Evolutionary conservation across 2,797 vertebrate species (phyloP).

Genomic region (Coendou prehensilis): DNA sequence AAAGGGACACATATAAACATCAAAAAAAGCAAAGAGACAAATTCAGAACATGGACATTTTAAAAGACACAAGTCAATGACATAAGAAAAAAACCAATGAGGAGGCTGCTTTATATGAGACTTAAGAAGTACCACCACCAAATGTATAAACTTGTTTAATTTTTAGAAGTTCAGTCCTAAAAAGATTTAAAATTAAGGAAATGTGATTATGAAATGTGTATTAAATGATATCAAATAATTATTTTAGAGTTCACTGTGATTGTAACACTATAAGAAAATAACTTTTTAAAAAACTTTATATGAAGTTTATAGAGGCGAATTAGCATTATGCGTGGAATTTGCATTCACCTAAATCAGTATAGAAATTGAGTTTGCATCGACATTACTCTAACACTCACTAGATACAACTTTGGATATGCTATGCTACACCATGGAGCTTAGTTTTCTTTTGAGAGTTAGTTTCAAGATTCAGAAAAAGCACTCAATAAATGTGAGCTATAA

Average conservation of each 20-base stretch:
- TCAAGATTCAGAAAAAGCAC: neutral
- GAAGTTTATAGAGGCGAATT: neutral
- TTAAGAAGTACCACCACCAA: neutral
- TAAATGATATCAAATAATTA: slow-evolving; percentile 17
- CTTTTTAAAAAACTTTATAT: neutral
- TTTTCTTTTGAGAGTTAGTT: neutral
- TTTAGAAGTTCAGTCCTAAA: neutral
- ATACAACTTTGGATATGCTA: neutral
- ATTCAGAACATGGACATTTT: neutral
- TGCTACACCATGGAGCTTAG: neutral
- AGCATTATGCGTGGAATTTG: neutral
- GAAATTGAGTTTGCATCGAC: neutral
- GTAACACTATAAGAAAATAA: slow-evolving; percentile 10
- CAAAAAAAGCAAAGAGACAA: neutral
- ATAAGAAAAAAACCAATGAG: neutral
- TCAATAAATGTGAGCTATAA: neutral
- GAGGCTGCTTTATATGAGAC: neutral
- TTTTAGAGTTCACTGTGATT: neutral
- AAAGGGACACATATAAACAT: neutral
- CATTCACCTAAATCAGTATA: slow-evolving; percentile 9
- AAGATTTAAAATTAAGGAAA: neutral
- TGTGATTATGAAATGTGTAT: neutral
- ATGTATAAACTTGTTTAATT: neutral
- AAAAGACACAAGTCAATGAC: neutral
- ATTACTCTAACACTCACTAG: neutral